Base-by-base conservation (phyloP, 2,113 vertebrate genomes). In the Nymphicus hollandicus region DNA sequence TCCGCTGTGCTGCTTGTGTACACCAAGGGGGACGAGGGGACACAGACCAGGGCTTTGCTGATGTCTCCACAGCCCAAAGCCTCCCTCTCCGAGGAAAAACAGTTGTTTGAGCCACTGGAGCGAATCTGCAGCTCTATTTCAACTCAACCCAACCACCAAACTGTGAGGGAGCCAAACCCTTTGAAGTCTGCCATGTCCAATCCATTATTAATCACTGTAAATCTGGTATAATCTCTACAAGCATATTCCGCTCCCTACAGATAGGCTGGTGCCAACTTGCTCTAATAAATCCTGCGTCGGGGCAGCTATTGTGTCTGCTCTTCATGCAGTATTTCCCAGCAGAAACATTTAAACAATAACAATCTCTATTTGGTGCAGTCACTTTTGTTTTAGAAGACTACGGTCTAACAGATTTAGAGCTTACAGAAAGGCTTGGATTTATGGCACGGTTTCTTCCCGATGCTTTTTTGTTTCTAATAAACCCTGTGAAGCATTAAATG, bases 141-240 rank as follows among this genome's bases (percentile, higher is more conserved):
- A n/a, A 84, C 88, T 82, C 89, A 76, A 13, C 61, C 89, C 16
- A 14, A 14, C 55, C 29, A 37, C 78, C 47, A 43, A 88, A 87
- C 49, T 11, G 72, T 4, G 4, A 5, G 25, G 92, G 79, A 92
- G 88, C 81, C 5, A 63, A 14, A 50, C 63, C 49, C 78, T 95
- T 89, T 81, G 93, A 90, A 39, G 81, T 87, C 93, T 69, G 88
- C 93, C 49, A 74, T 53, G 41, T 78, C 96, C 81, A 87, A 95
- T 95, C 85, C 95, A 31, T 95, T 95, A 97, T 97, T 97, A 97
- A 97, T 98, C 97, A 89, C 80, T 25, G 83, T 96, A 97, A 97
- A 97, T 98, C 97, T 96, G 95, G 71, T 95, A 93, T 97, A 95
- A 97, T 97, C 97, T 97, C 96, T 94, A 83, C 97, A 97, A 97